Evolutionary conservation across 2,797 vertebrate species (phyloP), one percentile per base, ranked within the genome.

Genomic region (Microctenopoma stevenorrisi): DNA sequence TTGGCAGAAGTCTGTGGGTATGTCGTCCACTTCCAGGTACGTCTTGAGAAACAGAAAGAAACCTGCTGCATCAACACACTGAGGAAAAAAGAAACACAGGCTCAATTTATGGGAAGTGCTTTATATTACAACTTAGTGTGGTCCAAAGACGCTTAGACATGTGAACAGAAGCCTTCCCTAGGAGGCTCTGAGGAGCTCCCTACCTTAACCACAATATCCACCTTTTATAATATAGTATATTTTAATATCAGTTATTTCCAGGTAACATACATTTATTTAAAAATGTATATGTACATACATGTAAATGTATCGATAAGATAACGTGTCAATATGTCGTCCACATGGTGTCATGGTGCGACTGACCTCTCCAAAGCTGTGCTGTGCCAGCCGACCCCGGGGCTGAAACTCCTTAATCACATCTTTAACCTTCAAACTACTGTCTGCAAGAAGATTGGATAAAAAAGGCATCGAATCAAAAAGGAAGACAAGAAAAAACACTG

Each of bases 391-490:
- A 2, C 95, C 96, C 2, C 94, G 93, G 2, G 93, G 85, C 4
- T 94, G 86, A 86, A 97, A 96, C 59, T 96, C 94, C 82, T 92
- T 94, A 52, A 97, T 91, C 49, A 96, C 95, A 67, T 97, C 95
- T 83, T 95, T 96, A 74, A 96, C 96, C 67, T 94, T 95, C 82
- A 93, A 89, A 78, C 70, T 94, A 86, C 94, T 95, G 82, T 97
- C 96, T 98, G 85, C 50, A 68, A 48, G 30, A 68, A 60, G 13
- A 15, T 25, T 0, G 3, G 59, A n/a, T 46, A 16, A 46, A 46
- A 46, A 46, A 46, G 15, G 3, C 7, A n/a, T 7, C 8, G 16
- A n/a, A 5, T 16, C 15, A n/a, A 46, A 16, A 4, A 10, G n/a
- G 30, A 22, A 33, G 50, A 47, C 18, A 25, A 15, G 5, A 4